These are phyloP conservation scores for Trematomus loennbergii DNA, from an alignment of 2,113 vertebrate genomes.

Conservation along the genomic window DNA sequence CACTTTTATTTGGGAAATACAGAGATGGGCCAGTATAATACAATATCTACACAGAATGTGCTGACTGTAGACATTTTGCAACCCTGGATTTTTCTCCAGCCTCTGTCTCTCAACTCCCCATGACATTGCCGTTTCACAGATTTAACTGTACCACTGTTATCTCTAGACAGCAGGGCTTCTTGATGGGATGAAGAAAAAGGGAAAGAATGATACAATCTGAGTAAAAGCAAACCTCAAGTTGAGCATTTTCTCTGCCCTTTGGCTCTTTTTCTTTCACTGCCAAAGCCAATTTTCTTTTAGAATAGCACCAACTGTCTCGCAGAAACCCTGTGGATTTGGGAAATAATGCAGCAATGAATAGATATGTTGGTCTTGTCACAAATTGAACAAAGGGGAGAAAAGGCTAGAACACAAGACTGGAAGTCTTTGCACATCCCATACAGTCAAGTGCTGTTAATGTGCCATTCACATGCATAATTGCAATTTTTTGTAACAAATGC, in stretches of 20 bases:
- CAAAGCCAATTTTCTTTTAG: slow-evolving; percentile 42
- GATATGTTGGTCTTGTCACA: slow-evolving; percentile 25
- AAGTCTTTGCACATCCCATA: not conserved
- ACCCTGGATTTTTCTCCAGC: slow-evolving; percentile 4
- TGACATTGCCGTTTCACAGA: slow-evolving; percentile 33
- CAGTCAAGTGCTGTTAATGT: not conserved
- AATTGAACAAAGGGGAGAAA: slow-evolving; percentile 1
- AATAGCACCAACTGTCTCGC: slow-evolving; percentile 24
- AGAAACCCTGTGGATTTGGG: slow-evolving; percentile 32
- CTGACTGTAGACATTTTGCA: slow-evolving; percentile 40
- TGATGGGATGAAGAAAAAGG: not conserved
- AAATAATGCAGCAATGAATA: slow-evolving; percentile 28
- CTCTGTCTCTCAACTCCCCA: not conserved
- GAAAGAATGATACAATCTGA: slow-evolving; percentile 21
- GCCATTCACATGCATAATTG: not conserved
- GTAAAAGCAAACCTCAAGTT: slow-evolving; percentile 42
- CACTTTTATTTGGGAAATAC: not conserved
- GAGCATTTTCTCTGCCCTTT: slow-evolving; percentile 55
- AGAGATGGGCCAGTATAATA: not conserved
- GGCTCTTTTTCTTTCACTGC: slow-evolving; percentile 59
- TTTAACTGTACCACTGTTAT: slow-evolving; percentile 55
- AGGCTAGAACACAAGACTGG: not conserved
- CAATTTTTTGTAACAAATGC: not conserved
- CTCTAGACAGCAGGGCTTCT: slow-evolving; percentile 37
- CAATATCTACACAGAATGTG: not conserved